These are phyloP conservation scores for Atractosteus spatula DNA, from an alignment of 2,113 vertebrate species.

Conservation along the genomic window DNA sequence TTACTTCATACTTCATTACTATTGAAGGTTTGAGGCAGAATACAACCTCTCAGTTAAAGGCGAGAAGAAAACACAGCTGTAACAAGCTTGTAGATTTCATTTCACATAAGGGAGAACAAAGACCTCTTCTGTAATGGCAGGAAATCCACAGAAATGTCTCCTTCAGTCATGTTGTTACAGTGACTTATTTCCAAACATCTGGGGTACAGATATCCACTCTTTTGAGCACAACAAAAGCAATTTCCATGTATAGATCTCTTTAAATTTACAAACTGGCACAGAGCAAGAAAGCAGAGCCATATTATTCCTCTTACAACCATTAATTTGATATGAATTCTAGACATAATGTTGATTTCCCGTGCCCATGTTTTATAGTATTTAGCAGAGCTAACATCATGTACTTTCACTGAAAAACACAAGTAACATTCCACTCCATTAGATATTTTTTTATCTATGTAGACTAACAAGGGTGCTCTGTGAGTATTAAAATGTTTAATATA, in stretches of 20 bases:
- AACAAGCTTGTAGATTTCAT: slow-evolving; percentile 64
- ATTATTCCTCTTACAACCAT: slow-evolving; percentile 53
- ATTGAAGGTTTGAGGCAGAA: too few species aligned
- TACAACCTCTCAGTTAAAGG: too few species aligned
- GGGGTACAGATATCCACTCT: slow-evolving; percentile 63
- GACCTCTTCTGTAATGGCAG: slow-evolving; percentile 75
- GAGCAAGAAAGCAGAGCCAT: slow-evolving; percentile 51
- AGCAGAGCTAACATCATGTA: slow-evolving; percentile 1
- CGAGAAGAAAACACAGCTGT: slow-evolving; percentile 57
- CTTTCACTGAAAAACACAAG: not conserved
- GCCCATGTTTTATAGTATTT: not conserved
- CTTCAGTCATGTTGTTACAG: slow-evolving; percentile 69
- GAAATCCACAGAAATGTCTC: slow-evolving; percentile 72
- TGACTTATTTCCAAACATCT: slow-evolving; percentile 75
- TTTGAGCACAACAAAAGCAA: not conserved
- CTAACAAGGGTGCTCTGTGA: not conserved
- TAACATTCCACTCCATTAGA: not conserved
- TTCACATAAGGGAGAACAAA: slow-evolving; percentile 67
- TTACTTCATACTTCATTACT: too few species aligned
- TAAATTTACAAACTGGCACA: slow-evolving; percentile 48
- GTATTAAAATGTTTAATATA: too few species aligned
- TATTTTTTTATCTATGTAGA: not conserved
- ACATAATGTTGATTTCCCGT: not conserved
- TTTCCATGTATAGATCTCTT: slow-evolving; percentile 21
- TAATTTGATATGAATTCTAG: slow-evolving; percentile 39